Percentiles rank a stretch among this genome's conserved stretches.
Conservation (phyloP, 1,140 invertebrate species). For the Oryctes rhinoceros region DNA sequence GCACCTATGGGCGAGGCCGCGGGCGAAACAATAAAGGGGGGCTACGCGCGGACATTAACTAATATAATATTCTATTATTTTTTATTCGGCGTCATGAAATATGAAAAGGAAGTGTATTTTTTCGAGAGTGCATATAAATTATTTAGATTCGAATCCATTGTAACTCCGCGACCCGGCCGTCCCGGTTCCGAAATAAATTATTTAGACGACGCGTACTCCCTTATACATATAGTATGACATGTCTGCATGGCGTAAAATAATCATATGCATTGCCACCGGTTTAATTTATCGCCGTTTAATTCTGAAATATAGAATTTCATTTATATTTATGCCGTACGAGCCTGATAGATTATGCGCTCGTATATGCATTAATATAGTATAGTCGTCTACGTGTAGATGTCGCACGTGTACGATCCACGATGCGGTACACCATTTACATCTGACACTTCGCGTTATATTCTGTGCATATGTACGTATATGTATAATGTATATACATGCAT, state of each 20-base stretch:
- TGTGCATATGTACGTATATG: too few relatives aligned
- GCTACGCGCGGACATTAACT: slow-evolving; percentile 55
- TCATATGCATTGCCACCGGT: slow-evolving; percentile 49
- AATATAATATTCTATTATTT: slow-evolving; percentile 61
- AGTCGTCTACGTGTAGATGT: background rate
- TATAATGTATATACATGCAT: too few relatives aligned
- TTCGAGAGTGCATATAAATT: slow-evolving; percentile 58
- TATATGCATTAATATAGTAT: slow-evolving; percentile 1
- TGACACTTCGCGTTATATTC: too few relatives aligned
- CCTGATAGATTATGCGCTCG: background rate
- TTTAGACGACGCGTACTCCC: slow-evolving; percentile 49
- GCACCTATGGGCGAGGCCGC: background rate
- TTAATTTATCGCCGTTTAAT: slow-evolving; percentile 52
- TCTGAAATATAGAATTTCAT: slow-evolving; percentile 53
- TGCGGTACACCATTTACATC: too few relatives aligned
- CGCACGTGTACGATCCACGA: too few relatives aligned
- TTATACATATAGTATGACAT: slow-evolving; percentile 53
- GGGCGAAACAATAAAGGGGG: background rate
- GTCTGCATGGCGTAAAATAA: slow-evolving; percentile 54
- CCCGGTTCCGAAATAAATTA: slow-evolving; percentile 50
- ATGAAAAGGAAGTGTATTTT: slow-evolving; percentile 58
- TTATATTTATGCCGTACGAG: slow-evolving; percentile 50
- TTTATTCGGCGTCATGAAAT: slow-evolving; percentile 59
- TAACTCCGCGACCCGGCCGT: slow-evolving; percentile 36
- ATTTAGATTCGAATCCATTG: slow-evolving; percentile 60